Conservation (phyloP, 1,140 invertebrate genomes). For the Drosophila pachea region DNA sequence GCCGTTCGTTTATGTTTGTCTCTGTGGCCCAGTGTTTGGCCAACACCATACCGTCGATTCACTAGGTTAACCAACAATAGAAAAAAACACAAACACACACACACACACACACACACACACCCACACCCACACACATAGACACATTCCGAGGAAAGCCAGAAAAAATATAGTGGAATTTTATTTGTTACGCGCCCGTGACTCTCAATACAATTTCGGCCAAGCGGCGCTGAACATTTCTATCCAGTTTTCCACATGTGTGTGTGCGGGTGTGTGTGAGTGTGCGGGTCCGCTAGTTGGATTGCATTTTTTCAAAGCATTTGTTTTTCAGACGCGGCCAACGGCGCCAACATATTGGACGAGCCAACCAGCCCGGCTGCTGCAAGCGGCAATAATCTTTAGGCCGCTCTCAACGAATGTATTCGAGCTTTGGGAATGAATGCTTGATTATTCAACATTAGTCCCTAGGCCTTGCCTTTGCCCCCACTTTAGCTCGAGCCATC, state of each 20-base stretch:
- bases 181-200: conserved; percentile 71
- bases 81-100: conserved; percentile 40
- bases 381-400: conserved; percentile 61
- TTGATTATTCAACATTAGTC: conserved; percentile 22
- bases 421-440: too few species aligned
- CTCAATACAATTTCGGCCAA: conserved; percentile 62
- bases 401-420: conserved; percentile 36
- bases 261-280: conserved; percentile 21
- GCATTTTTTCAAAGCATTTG: conserved; percentile 38
- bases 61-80: conserved; percentile 54
- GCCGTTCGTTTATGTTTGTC: conserved; percentile 5
- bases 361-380: conserved; percentile 32
- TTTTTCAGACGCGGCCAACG: conserved; percentile 32
- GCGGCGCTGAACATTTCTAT: conserved; percentile 34
- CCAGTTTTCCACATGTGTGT: conserved; percentile 17
- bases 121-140: neutral
- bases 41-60: conserved; percentile 22
- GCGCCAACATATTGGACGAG: conserved; percentile 56
- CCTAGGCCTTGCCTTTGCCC: conserved; percentile 8
- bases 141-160: neutral
- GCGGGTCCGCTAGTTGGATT: conserved; percentile 23
- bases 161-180: conserved; percentile 66
- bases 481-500: neutral
- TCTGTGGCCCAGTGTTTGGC: conserved; percentile 20
- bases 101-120: too few species aligned